phyloP scores from a whole-genome alignment of 2,113 vertebrate species.

The Pantherophis guttatus region DNA sequence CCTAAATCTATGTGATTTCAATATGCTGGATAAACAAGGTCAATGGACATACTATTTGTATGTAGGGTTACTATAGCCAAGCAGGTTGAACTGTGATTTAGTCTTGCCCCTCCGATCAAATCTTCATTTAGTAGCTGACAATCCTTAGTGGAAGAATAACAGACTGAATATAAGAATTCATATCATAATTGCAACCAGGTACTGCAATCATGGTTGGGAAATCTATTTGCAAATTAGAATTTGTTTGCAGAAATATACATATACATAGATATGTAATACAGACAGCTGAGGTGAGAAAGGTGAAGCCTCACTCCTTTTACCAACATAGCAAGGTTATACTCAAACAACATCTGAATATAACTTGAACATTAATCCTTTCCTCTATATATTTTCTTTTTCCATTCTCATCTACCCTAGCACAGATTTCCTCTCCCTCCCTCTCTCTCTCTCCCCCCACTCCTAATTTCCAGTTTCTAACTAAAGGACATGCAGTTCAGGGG shows the following conservation, averaged over 20 bases:
- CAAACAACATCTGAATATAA: not conserved
- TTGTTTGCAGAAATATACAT: not conserved
- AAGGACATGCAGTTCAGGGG: not conserved
- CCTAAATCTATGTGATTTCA: not conserved
- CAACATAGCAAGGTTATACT: not conserved
- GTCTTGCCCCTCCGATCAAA: not conserved
- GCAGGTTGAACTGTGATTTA: not conserved
- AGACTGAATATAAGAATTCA: not conserved
- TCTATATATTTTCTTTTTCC: not conserved
- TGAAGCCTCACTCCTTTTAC: not conserved
- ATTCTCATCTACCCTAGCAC: not conserved
- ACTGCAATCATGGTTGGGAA: not conserved
- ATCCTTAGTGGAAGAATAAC: not conserved
- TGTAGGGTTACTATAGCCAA: not conserved
- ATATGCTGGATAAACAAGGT: not conserved
- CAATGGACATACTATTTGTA: not conserved
- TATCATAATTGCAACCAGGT: not conserved
- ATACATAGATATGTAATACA: not conserved
- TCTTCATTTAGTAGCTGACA: not conserved
- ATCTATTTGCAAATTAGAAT: not conserved
- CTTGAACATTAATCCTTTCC: not conserved
- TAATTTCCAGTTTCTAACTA: not conserved
- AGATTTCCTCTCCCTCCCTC: not conserved
- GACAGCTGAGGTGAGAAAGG: not conserved
- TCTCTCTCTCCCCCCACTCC: not conserved